Evolutionary conservation across 2,797 vertebrate genomes (phyloP).

Genomic region (Tokudaia muenninki): DNA sequence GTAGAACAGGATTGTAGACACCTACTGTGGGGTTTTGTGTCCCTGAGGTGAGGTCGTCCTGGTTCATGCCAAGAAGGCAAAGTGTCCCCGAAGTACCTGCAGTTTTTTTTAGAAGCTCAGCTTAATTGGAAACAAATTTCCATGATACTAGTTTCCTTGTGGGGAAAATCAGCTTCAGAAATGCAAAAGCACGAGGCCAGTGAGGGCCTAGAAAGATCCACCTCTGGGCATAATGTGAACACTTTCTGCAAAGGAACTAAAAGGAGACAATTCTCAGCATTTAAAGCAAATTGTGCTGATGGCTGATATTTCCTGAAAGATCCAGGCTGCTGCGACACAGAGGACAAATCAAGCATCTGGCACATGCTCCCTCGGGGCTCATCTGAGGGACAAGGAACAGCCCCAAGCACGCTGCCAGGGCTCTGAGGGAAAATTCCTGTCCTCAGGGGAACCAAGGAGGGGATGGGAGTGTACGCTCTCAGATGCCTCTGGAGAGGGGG

Average conservation of each 20-base stretch:
- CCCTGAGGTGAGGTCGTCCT: neutral
- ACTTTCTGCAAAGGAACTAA: neutral
- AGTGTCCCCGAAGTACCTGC: neutral
- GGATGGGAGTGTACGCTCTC: neutral
- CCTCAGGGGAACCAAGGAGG: neutral
- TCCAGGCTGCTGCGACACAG: neutral
- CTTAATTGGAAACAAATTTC: neutral
- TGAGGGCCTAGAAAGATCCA: neutral
- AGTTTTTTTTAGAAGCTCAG: neutral
- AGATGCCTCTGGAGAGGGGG: neutral
- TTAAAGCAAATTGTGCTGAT: neutral
- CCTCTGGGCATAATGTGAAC: neutral
- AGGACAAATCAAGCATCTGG: neutral
- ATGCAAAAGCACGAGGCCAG: neutral
- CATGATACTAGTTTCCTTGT: neutral
- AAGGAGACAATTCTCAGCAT: neutral
- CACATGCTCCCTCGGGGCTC: neutral
- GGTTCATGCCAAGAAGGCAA: neutral
- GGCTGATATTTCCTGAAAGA: neutral
- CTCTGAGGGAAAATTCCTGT: slow-evolving; percentile 12
- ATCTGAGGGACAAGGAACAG: neutral
- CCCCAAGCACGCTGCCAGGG: neutral
- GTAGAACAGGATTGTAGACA: neutral
- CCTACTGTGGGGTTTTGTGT: neutral
- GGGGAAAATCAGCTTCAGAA: slow-evolving; percentile 1